phyloP scores from a whole-genome alignment of 2,113 vertebrate species.

The Oreotrochilus melanogaster region DNA sequence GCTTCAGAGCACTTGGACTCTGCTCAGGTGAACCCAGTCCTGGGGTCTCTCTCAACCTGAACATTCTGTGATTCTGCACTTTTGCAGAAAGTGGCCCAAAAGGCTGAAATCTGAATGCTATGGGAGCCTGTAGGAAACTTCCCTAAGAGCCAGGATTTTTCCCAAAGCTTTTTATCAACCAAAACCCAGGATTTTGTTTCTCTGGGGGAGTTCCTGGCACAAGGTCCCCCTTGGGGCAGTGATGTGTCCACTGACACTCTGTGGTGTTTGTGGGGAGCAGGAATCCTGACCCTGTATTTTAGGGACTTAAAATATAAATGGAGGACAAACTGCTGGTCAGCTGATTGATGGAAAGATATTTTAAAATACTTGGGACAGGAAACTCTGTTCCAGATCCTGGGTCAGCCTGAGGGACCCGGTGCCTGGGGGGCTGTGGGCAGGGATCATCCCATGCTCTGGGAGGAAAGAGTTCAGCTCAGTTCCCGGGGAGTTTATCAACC shows the following conservation, averaged over 20 bases:
- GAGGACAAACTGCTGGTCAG: conserved; percentile 13
- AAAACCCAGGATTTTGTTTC: not conserved
- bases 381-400: not conserved
- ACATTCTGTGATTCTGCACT: not conserved
- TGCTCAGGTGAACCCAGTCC: fast-evolving
- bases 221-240: not conserved
- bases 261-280: fast-evolving
- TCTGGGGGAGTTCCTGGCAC: not conserved
- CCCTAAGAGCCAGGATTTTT: not conserved
- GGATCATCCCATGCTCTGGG: not conserved
- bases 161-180: not conserved
- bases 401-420: not conserved
- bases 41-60: too few relatives aligned
- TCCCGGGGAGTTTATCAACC: not conserved
- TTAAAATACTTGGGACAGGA: conserved; percentile 42
- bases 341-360: not conserved
- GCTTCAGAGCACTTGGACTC: not conserved
- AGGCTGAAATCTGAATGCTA: not conserved
- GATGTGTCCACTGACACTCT: not conserved
- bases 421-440: not conserved
- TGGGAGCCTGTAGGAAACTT: not conserved
- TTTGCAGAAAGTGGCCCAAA: fast-evolving
- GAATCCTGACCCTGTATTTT: conserved; percentile 13
- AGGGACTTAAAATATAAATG: conserved; percentile 9
- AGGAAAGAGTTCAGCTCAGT: not conserved